Percentiles rank a stretch among this genome's conserved stretches.
phyloP scores from a whole-genome alignment of 2,113 vertebrate species.

The Lanius collurio region DNA sequence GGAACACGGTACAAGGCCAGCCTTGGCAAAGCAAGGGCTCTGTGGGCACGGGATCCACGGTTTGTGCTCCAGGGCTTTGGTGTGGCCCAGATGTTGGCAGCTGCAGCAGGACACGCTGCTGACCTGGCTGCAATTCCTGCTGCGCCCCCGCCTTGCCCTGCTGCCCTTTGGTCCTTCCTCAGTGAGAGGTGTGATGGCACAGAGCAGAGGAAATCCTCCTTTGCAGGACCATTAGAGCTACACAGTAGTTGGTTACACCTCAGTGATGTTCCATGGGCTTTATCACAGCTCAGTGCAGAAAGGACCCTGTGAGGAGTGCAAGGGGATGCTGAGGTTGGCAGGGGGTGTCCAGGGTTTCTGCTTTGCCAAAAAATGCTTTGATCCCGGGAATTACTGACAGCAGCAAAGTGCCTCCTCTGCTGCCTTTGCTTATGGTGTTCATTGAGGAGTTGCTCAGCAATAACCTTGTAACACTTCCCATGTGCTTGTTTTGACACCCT shows the following conservation, averaged over 20 bases:
- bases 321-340: not conserved
- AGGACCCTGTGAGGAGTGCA: not conserved
- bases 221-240: rapidly evolving
- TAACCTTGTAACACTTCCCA: not conserved
- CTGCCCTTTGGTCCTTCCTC: rapidly evolving
- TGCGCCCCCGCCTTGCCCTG: rapidly evolving
- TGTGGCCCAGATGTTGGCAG: not conserved
- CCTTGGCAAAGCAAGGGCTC: not conserved
- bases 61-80: not conserved
- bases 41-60: rapidly evolving
- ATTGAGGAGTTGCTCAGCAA: not conserved
- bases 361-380: not conserved
- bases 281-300: not conserved
- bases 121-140: not conserved
- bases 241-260: not conserved
- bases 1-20: not conserved
- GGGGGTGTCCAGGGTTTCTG: not conserved
- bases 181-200: rapidly evolving
- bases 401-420: not conserved
- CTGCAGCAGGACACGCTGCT: not conserved
- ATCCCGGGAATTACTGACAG: not conserved
- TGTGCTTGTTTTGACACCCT: not conserved
- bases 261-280: rapidly evolving
- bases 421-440: not conserved
- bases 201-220: not conserved